Percentiles rank a stretch among this genome's conserved stretches.
Evolutionary conservation across 2,888 invertebrate species (phyloP).

Genomic region (Nymphalis urticae): DNA sequence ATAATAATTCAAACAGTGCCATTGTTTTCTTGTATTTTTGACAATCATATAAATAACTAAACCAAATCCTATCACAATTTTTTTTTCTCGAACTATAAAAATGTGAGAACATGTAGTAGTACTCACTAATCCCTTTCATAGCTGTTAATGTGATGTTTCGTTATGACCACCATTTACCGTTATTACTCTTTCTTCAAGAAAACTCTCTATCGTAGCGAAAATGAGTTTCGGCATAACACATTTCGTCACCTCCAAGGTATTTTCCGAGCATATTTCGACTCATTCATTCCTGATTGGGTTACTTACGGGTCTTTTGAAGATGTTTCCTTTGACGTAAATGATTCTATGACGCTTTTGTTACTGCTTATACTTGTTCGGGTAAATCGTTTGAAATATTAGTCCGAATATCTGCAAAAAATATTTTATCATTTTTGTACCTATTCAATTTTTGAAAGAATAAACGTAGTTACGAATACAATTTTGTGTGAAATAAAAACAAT

Average conservation of each 20-base stretch:
- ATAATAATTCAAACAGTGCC: no score
- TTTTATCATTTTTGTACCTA: no score
- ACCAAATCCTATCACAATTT: neutral
- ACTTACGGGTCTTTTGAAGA: conserved; percentile 35
- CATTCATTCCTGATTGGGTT: conserved; percentile 42
- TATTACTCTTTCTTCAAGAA: conserved; percentile 51
- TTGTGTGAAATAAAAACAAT: no score
- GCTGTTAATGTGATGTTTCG: conserved; percentile 63
- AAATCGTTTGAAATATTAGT: conserved; percentile 3
- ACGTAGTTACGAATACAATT: no score
- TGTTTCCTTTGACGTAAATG: conserved; percentile 37
- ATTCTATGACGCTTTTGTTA: conserved; percentile 23
- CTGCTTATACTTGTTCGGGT: neutral
- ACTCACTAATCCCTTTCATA: conserved; percentile 8
- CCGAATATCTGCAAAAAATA: no score
- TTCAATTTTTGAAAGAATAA: no score
- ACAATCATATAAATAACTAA: no score
- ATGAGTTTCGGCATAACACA: conserved; percentile 68
- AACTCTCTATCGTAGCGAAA: conserved; percentile 47
- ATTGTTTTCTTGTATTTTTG: no score
- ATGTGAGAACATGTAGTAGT: conserved; percentile 40
- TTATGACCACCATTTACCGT: conserved; percentile 67
- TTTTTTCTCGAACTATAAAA: neutral
- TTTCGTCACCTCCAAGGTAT: conserved; percentile 58
- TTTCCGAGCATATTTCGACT: conserved; percentile 48